phyloP scores from a whole-genome alignment of 2,888 invertebrate species.

The Epirrhoe tristata region DNA sequence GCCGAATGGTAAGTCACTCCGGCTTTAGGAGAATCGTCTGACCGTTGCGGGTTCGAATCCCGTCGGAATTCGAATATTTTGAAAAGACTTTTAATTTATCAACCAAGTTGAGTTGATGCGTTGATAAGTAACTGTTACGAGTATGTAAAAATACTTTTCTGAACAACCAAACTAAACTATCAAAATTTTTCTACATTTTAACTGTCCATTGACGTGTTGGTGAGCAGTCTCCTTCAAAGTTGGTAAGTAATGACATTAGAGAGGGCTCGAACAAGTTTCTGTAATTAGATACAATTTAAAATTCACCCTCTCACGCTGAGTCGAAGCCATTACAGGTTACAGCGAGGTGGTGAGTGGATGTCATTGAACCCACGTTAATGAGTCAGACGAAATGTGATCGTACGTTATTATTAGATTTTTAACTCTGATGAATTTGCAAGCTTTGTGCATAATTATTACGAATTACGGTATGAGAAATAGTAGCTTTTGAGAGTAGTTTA shows the following conservation, averaged over 20 bases:
- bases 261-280: constrained; percentile 7
- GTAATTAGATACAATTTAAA: constrained; percentile 24
- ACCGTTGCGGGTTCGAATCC: too few relatives aligned
- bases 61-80: too few relatives aligned
- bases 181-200: not conserved
- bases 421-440: not conserved
- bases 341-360: constrained; percentile 9
- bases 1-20: too few relatives aligned
- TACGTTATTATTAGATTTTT: not conserved
- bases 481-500: too few relatives aligned
- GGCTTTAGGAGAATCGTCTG: too few relatives aligned
- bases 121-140: too few relatives aligned
- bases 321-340: constrained; percentile 8
- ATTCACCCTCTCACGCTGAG: constrained; percentile 15
- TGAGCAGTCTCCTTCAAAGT: not conserved
- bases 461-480: not conserved
- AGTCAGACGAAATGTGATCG: constrained; percentile 13
- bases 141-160: too few relatives aligned
- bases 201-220: not conserved
- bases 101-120: too few relatives aligned
- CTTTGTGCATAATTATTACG: not conserved
- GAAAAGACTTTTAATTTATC: too few relatives aligned
- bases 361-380: constrained; percentile 18
- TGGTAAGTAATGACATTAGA: constrained; percentile 12
- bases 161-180: not conserved